Evolutionary conservation across 1,140 invertebrate species (phyloP).

Genomic region (Zaprionus nigranus): DNA sequence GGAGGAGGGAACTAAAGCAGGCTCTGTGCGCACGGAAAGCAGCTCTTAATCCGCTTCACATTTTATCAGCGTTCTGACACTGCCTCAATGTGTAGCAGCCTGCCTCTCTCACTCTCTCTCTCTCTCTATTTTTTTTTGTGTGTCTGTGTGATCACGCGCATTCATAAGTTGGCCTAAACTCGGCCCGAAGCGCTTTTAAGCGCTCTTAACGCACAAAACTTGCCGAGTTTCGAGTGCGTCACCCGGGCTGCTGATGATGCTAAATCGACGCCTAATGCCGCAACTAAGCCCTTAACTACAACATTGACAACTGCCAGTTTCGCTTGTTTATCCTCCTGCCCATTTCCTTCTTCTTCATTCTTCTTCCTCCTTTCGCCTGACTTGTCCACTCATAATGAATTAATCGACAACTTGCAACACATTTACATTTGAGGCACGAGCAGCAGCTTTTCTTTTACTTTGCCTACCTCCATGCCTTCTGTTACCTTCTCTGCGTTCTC

Average conservation of each 20-base stretch:
- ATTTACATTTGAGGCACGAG: slow-evolving; percentile 53
- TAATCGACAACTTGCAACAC: slow-evolving; percentile 69
- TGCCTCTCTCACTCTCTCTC: slow-evolving; percentile 11
- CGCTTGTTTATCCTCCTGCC: background rate
- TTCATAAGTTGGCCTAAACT: slow-evolving; percentile 74
- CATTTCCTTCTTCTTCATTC: background rate
- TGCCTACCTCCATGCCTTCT: slow-evolving; percentile 7
- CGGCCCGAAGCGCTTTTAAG: slow-evolving; percentile 75
- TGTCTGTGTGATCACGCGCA: slow-evolving; percentile 57
- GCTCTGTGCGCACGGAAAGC: slow-evolving; percentile 37
- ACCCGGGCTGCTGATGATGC: slow-evolving; percentile 37
- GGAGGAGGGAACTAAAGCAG: slow-evolving; percentile 9
- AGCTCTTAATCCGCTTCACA: slow-evolving; percentile 79
- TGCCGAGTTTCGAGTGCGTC: slow-evolving; percentile 37
- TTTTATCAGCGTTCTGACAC: slow-evolving; percentile 81
- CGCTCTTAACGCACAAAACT: slow-evolving; percentile 65
- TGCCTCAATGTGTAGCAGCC: slow-evolving; percentile 59
- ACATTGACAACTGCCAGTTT: slow-evolving; percentile 68
- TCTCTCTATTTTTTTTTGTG: slow-evolving; percentile 23
- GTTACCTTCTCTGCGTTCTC: background rate
- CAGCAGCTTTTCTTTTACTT: background rate
- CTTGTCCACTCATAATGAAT: slow-evolving; percentile 65
- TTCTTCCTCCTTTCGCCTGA: background rate
- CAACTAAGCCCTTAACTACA: slow-evolving; percentile 80
- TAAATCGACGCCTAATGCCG: slow-evolving; percentile 79